Conservation (phyloP, 92 coral and sea anemone genomes). For the Galaxea fascicularis region DNA sequence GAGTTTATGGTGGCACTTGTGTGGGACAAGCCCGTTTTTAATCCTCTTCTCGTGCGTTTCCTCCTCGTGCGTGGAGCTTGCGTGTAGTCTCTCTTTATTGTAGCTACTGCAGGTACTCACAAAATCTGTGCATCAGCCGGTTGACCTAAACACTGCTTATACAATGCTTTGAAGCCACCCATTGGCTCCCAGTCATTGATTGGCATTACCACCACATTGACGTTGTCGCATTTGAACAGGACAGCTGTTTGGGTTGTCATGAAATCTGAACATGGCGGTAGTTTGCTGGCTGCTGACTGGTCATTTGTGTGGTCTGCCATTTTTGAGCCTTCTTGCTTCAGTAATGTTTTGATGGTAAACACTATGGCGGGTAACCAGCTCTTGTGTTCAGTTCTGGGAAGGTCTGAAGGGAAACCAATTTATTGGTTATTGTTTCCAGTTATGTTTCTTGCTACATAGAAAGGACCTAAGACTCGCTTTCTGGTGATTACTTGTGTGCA, state of each 20-base stretch:
- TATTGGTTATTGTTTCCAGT: background rate
- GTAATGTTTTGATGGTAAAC: conserved; percentile 85
- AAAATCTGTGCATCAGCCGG: conserved; percentile 79
- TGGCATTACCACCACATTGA: conserved; percentile 78
- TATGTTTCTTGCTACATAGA: background rate
- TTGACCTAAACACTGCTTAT: conserved; percentile 85
- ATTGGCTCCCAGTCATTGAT: conserved; percentile 96
- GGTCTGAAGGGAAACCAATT: conserved; percentile 68
- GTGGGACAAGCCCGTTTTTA: too few relatives aligned
- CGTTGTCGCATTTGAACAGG: conserved; percentile 85
- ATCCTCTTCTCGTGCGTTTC: too few relatives aligned
- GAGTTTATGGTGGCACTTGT: too few relatives aligned
- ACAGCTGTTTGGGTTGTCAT: conserved; percentile 82
- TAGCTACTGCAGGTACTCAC: conserved; percentile 47
- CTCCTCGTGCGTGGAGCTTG: too few relatives aligned
- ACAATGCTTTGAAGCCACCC: conserved; percentile 88
- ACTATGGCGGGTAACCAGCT: conserved; percentile 99
- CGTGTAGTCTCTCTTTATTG: too few relatives aligned
- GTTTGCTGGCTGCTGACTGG: conserved; percentile 23
- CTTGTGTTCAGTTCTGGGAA: conserved; percentile 93
- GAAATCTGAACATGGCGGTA: conserved; percentile 94
- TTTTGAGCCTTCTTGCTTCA: conserved; percentile 74
- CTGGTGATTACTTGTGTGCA: too few relatives aligned
- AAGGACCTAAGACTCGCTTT: too few relatives aligned
- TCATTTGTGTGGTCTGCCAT: conserved; percentile 8